Evolutionary conservation across 2,888 invertebrate genomes (phyloP).

Genomic region (Dynastes grantii): DNA sequence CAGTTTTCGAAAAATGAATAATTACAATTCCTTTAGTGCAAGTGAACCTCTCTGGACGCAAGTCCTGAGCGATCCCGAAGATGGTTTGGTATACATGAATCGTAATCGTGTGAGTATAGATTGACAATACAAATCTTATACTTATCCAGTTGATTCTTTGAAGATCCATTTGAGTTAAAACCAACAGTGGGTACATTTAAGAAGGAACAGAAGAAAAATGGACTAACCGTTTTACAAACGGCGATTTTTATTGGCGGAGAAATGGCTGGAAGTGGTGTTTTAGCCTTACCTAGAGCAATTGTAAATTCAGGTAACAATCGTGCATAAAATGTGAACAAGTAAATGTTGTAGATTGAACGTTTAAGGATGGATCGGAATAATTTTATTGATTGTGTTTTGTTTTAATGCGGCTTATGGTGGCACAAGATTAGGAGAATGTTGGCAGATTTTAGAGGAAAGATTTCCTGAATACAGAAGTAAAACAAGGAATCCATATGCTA

Average conservation of each 20-base stretch:
- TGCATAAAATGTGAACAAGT: constrained; percentile 12
- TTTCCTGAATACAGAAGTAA: constrained; percentile 75
- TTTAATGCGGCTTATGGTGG: constrained; percentile 78
- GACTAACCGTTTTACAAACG: constrained; percentile 71
- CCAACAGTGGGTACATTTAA: background rate
- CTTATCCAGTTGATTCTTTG: background rate
- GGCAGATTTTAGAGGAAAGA: constrained; percentile 79
- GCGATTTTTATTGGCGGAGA: constrained; percentile 79
- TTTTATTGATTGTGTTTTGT: constrained; percentile 75
- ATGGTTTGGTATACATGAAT: constrained; percentile 47
- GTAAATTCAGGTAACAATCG: constrained; percentile 75
- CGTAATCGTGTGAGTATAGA: constrained; percentile 43
- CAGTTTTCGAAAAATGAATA: constrained; percentile 54
- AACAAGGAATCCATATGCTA: constrained; percentile 79
- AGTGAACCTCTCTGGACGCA: constrained; percentile 65
- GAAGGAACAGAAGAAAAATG: constrained; percentile 54
- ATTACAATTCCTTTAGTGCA: constrained; percentile 58
- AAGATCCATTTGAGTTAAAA: constrained; percentile 14
- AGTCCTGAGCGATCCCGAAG: constrained; percentile 62
- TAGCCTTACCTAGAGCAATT: constrained; percentile 79
- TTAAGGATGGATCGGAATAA: constrained; percentile 79
- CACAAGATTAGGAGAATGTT: constrained; percentile 78
- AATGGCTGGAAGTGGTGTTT: constrained; percentile 82
- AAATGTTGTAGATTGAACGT: constrained; percentile 50
- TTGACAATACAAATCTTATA: constrained; percentile 2